Percentiles rank a stretch among this genome's conserved stretches.
Conservation (phyloP, 2,113 vertebrate species). For the Emydura subglobosa region DNA sequence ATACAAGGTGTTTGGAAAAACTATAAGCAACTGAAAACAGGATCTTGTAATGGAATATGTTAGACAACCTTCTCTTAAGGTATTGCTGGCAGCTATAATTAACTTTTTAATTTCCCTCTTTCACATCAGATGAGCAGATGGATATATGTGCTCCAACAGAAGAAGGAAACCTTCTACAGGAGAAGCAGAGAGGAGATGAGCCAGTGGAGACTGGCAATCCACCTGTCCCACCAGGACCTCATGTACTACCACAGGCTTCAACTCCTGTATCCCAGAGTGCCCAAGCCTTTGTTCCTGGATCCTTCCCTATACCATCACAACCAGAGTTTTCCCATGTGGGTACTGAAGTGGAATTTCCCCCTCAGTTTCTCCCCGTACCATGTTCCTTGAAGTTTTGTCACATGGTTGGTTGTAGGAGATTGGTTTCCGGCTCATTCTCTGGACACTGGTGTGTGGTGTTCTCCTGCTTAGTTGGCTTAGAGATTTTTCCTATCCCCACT, state of each 20-base stretch:
- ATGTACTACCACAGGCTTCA: slow-evolving; percentile 80
- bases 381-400: neutral
- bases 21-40: neutral
- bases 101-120: slow-evolving; percentile 34
- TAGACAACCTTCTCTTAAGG: neutral
- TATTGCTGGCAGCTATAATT: neutral
- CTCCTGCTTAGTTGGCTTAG: neutral
- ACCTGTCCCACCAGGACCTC: slow-evolving; percentile 15
- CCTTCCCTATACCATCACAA: slow-evolving; percentile 87
- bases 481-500: neutral
- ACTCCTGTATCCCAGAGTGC: slow-evolving; percentile 87
- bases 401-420: neutral
- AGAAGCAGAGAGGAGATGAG: slow-evolving; percentile 57
- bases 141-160: slow-evolving; percentile 78
- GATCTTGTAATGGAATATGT: neutral
- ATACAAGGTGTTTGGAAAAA: neutral
- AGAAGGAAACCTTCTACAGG: slow-evolving; percentile 44
- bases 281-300: slow-evolving; percentile 80
- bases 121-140: slow-evolving; percentile 81
- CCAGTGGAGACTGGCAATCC: slow-evolving; percentile 69
- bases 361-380: neutral
- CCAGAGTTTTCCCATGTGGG: slow-evolving; percentile 95
- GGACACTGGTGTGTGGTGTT: neutral
- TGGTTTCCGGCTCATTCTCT: neutral
- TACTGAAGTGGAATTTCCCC: neutral